A percentile compares a stretch with the other conserved stretches of the same genome.
These are phyloP conservation scores for Parasteatoda tepidariorum DNA, from an alignment of 1,140 invertebrate species.

Conservation along the genomic window DNA sequence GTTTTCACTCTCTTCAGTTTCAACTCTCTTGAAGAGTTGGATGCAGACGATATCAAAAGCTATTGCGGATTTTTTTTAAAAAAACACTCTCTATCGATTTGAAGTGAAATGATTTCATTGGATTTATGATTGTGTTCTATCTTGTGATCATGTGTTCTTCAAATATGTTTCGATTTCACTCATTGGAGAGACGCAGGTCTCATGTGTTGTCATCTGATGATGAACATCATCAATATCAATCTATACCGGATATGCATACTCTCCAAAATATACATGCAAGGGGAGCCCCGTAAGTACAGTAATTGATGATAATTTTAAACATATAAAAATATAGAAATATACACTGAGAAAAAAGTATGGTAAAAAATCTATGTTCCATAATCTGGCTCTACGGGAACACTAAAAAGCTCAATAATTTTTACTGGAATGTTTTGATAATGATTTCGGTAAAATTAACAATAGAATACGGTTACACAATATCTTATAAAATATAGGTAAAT, in stretches of 20 bases:
- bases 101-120: not conserved
- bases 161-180: conserved; percentile 32
- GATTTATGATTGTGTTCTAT: not conserved
- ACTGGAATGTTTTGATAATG: no score
- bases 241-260: conserved; percentile 42
- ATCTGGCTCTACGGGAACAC: no score
- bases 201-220: not conserved
- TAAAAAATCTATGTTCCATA: no score
- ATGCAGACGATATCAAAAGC: not conserved
- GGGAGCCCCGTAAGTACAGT: conserved; percentile 29
- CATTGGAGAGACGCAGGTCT: conserved; percentile 26
- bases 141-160: conserved; percentile 18
- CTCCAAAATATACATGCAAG: conserved; percentile 7
- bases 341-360: no score
- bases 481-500: no score
- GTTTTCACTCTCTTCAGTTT: conserved; percentile 48
- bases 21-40: no score
- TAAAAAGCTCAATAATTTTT: no score
- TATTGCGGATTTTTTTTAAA: no score
- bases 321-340: no score
- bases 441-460: no score
- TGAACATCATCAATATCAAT: conserved; percentile 11
- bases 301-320: not conserved
- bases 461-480: no score
- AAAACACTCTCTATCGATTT: no score